Base-by-base conservation (phyloP, 2,888 invertebrate genomes). In the Masnerella sp. region DNA sequence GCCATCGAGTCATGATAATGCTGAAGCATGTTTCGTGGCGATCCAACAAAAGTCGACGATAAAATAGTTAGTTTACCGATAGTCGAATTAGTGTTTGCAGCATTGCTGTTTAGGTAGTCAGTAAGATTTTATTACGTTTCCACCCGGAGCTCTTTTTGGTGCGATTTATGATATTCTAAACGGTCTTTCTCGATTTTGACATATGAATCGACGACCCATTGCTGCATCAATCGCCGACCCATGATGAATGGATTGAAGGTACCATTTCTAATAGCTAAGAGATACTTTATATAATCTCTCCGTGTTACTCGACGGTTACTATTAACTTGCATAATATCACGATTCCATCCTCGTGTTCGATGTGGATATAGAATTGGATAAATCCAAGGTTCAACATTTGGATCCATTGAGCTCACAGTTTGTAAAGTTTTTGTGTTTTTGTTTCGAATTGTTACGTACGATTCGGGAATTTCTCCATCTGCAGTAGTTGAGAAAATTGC, bases 391-490 rank as follows among this genome's bases (percentile, higher is more conserved):
- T n/a, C n/a, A n/a, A n/a, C n/a, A n/a, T n/a, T n/a, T n/a, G n/a
- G n/a, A n/a, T n/a, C n/a, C n/a, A n/a, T n/a, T n/a, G n/a, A n/a
- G n/a, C n/a, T n/a, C n/a, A n/a, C n/a, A n/a, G n/a, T n/a, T n/a
- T n/a, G n/a, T n/a, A n/a, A n/a, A n/a, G n/a, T 72, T 47, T 59
- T 69, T 4, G 72, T 68, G n/a, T 38, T 47, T 47, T 52, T 64
- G 15, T 77, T 61, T 9, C 75, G 56, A 18, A 74, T 64, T 18
- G 67, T 45, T 9, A 74, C 71, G 17, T 68, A 71, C 1, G 74
- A 74, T 62, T 76, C 73, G 18, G 76, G 74, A 56, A 76, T 75
- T 42, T 78, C 75, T 2, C 76, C 75, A 38, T 76, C 59, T 9
- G 71, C 73, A 14, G 72, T 74, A 2, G 72, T 76, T 32, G 52